Conservation (phyloP, 2,888 invertebrate genomes). For the Drosophila colorata region DNA sequence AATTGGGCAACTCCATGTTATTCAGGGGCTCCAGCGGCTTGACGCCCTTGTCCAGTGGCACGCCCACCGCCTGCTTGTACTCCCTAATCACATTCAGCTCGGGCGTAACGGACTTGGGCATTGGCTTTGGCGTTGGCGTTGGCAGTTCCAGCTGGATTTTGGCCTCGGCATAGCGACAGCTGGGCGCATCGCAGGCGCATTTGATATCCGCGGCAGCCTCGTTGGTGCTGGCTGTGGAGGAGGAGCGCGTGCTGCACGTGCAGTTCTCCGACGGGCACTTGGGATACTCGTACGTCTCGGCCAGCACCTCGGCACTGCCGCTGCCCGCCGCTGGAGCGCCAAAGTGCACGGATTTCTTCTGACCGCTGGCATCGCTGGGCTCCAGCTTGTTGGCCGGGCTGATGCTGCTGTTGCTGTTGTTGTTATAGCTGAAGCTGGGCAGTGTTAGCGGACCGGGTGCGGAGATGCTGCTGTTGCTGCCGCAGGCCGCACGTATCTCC, state of each 20-base stretch:
- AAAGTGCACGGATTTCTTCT: constrained; percentile 84
- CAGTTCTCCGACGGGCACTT: constrained; percentile 85
- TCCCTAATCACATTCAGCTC: constrained; percentile 83
- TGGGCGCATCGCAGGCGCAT: constrained; percentile 75
- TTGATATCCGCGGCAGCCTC: constrained; percentile 63
- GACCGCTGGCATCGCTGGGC: constrained; percentile 40
- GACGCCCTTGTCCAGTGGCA: constrained; percentile 66
- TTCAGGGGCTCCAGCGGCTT: constrained; percentile 57
- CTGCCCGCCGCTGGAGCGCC: constrained; percentile 67
- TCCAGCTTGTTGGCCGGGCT: constrained; percentile 42
- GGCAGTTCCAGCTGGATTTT: constrained; percentile 14
- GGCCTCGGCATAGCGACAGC: constrained; percentile 68
- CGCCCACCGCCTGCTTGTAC: constrained; percentile 81
- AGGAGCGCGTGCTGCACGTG: constrained; percentile 83
- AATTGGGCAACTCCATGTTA: constrained; percentile 77
- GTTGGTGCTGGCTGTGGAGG: constrained; percentile 81
- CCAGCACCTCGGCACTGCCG: constrained; percentile 71
- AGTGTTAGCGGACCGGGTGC: constrained; percentile 76
- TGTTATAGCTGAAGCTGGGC: constrained; percentile 46
- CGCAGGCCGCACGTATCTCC: constrained; percentile 35
- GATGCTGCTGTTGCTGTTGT: constrained; percentile 1
- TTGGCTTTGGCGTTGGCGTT: constrained; percentile 10
- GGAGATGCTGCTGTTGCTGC: constrained; percentile 64
- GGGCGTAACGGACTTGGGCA: constrained; percentile 45
- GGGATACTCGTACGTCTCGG: constrained; percentile 83